These are phyloP conservation scores for Gymnocypris eckloni DNA, from an alignment of 2,797 vertebrate genomes.

Conservation along the genomic window DNA sequence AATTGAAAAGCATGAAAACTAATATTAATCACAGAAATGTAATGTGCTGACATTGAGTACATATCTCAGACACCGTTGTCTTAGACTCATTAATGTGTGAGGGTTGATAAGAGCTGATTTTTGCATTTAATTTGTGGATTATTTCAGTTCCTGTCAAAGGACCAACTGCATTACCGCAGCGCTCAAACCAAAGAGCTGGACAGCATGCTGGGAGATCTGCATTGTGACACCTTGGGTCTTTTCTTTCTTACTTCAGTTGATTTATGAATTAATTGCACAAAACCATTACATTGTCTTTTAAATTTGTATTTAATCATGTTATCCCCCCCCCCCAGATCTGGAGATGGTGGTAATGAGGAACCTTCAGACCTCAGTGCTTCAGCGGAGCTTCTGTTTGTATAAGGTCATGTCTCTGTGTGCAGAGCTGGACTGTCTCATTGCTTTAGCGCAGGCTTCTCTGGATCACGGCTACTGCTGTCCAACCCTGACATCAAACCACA, in stretches of 20 bases:
- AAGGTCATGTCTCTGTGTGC: slow-evolving; percentile 87
- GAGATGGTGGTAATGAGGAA: slow-evolving; percentile 91
- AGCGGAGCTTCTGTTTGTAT: slow-evolving; percentile 83
- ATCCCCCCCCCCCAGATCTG: slow-evolving; percentile 78
- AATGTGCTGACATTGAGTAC: not conserved
- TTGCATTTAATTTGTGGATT: slow-evolving; percentile 38
- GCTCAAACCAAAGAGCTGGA: slow-evolving; percentile 92
- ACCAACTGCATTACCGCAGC: slow-evolving; percentile 92
- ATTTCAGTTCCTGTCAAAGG: slow-evolving; percentile 89
- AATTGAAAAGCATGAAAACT: not conserved
- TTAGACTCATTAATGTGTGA: not conserved
- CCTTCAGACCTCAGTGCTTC: slow-evolving; percentile 86
- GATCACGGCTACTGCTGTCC: slow-evolving; percentile 91
- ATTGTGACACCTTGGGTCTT: slow-evolving; percentile 91
- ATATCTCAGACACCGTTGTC: not conserved
- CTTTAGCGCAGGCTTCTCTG: slow-evolving; percentile 87
- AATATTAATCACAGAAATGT: not conserved
- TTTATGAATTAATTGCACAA: not conserved
- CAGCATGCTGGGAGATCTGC: slow-evolving; percentile 90
- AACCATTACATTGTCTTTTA: not conserved
- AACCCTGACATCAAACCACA: slow-evolving; percentile 73
- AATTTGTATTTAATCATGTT: not conserved
- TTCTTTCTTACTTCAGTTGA: not conserved
- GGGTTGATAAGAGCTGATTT: not conserved
- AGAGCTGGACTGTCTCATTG: slow-evolving; percentile 92